phyloP scores from a whole-genome alignment of 2,113 vertebrate genomes.

The Pavo muticus region DNA sequence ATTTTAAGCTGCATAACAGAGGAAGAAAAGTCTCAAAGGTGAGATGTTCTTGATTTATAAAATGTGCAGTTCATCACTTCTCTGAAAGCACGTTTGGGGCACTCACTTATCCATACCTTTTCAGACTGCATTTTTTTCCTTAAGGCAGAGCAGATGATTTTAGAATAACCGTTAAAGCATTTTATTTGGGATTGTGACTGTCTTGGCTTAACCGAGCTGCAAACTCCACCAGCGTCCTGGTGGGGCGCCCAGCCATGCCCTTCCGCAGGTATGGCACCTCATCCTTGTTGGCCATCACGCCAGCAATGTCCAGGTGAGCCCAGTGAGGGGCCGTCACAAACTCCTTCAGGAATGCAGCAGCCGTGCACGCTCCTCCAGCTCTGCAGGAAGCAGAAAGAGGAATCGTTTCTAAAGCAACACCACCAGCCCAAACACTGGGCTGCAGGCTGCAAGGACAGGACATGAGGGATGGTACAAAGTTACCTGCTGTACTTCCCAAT shows the following conservation, averaged over 20 bases:
- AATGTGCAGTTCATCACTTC: background rate
- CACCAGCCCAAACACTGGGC: background rate
- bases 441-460: background rate
- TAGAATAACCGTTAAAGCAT: background rate
- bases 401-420: background rate
- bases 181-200: constrained; percentile 34
- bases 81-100: background rate
- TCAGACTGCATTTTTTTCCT: background rate
- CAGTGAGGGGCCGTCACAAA: constrained; percentile 91
- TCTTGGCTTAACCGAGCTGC: constrained; percentile 79
- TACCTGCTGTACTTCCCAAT: constrained; percentile 94
- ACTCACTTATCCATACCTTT: background rate
- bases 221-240: constrained; percentile 91
- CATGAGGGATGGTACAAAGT: background rate
- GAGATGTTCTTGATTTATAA: constrained; percentile 18
- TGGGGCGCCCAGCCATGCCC: constrained; percentile 96
- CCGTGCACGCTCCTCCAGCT: constrained; percentile 94
- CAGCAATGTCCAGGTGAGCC: constrained; percentile 97
- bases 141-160: constrained; percentile 3
- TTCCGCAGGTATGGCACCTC: constrained; percentile 93
- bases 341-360: constrained; percentile 93
- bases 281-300: constrained; percentile 96
- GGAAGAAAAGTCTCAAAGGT: background rate
- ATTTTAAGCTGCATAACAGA: background rate
- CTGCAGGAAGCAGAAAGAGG: constrained; percentile 70